Percentiles rank a stretch among this genome's conserved stretches.
phyloP scores from a whole-genome alignment of 2,797 vertebrate genomes.

The Gymnoscopelus braueri region DNA sequence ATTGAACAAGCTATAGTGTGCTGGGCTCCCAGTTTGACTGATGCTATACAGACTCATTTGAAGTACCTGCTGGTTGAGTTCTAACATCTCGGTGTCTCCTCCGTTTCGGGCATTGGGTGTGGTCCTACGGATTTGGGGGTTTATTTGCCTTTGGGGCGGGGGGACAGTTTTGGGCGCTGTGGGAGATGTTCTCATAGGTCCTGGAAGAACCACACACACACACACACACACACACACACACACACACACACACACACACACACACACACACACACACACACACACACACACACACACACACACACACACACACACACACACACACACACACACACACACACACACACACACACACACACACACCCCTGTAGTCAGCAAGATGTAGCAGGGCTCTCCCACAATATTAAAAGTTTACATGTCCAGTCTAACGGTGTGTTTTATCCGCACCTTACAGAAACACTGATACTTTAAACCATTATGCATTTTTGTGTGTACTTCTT shows the following conservation, averaged over 20 bases:
- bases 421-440: too few species aligned
- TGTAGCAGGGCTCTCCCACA: too few species aligned
- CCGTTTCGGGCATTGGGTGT: slow-evolving; percentile 84
- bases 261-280: too few species aligned
- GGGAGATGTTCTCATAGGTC: slow-evolving; percentile 91
- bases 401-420: too few species aligned
- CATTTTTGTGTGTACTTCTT: too few species aligned
- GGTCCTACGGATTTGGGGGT: slow-evolving; percentile 79
- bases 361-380: not conserved
- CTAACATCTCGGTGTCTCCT: slow-evolving; percentile 87
- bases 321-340: not conserved
- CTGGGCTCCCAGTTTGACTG: too few species aligned
- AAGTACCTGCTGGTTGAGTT: slow-evolving; percentile 93
- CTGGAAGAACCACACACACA: slow-evolving; percentile 66
- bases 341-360: not conserved
- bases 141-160: slow-evolving; percentile 81
- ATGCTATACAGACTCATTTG: not conserved
- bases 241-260: not conserved
- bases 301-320: not conserved
- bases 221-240: not conserved
- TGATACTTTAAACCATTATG: too few species aligned
- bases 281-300: too few species aligned
- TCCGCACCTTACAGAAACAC: too few species aligned
- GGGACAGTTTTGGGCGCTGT: slow-evolving; percentile 89
- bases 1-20: too few species aligned